Evolutionary conservation across 2,113 vertebrate genomes (phyloP).

Genomic region (Lagopus leucura): DNA sequence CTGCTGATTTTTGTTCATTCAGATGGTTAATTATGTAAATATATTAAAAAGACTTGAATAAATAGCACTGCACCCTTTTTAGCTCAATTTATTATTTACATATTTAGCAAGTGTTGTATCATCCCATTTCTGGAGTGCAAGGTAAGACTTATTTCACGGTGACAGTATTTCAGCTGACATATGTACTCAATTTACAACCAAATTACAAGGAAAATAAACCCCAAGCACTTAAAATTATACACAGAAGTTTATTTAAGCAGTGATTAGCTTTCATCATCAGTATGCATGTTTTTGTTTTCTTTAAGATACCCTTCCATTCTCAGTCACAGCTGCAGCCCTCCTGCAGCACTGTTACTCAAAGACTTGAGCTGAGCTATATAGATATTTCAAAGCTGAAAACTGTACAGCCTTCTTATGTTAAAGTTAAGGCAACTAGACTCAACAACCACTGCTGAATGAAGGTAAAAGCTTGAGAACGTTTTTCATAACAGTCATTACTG

Average conservation of each 20-base stretch:
- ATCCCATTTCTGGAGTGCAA: neutral
- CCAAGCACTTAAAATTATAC: constrained; percentile 1
- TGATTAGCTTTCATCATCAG: constrained; percentile 23
- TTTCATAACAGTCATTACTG: constrained; percentile 42
- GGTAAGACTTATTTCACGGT: neutral
- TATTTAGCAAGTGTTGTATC: constrained; percentile 3
- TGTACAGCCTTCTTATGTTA: constrained; percentile 6
- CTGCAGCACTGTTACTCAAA: neutral
- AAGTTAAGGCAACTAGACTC: constrained; percentile 45
- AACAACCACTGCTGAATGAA: constrained; percentile 42
- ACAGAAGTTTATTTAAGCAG: constrained; percentile 49
- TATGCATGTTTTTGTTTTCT: constrained; percentile 31
- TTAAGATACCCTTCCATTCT: neutral
- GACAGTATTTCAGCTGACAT: neutral
- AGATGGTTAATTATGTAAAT: constrained; percentile 57
- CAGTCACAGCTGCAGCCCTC: neutral
- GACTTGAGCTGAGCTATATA: neutral
- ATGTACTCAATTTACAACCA: neutral
- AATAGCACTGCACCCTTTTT: constrained; percentile 35
- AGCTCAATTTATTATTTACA: constrained; percentile 46
- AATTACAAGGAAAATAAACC: neutral
- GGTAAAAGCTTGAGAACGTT: constrained; percentile 55
- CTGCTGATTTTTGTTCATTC: constrained; percentile 35
- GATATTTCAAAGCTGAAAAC: neutral
- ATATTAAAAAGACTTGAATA: constrained; percentile 28